phyloP scores from a whole-genome alignment of 2,888 invertebrate species.

The Pseudococcus jackbeardsleyi region DNA sequence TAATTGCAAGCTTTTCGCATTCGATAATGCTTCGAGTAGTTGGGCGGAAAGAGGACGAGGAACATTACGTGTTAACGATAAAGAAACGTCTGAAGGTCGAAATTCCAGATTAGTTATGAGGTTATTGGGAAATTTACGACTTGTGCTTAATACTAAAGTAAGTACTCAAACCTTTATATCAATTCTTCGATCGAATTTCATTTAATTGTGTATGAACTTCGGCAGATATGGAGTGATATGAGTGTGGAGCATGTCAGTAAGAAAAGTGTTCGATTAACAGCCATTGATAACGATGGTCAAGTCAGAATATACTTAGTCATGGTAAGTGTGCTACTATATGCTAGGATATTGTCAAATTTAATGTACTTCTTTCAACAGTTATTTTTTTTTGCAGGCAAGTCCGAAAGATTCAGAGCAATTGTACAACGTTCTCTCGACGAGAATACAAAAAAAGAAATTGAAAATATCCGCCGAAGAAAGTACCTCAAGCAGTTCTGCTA shows the following conservation, averaged over 20 bases:
- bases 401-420: constrained; percentile 62
- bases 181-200: background rate
- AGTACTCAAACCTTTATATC: constrained; percentile 45
- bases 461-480: constrained; percentile 51
- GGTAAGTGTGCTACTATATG: background rate
- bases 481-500: background rate
- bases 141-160: constrained; percentile 92
- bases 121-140: constrained; percentile 88
- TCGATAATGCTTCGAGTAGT: constrained; percentile 77
- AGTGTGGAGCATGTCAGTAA: constrained; percentile 87
- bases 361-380: too few relatives aligned
- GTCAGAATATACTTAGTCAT: constrained; percentile 62
- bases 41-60: constrained; percentile 96
- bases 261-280: constrained; percentile 90
- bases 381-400: constrained; percentile 38
- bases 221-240: constrained; percentile 90
- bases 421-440: constrained; percentile 55
- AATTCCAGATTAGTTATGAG: constrained; percentile 89
- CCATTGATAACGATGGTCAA: constrained; percentile 79
- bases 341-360: background rate
- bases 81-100: constrained; percentile 67
- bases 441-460: constrained; percentile 61
- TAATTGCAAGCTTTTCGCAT: constrained; percentile 90
- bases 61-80: constrained; percentile 87
- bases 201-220: constrained; percentile 62